Percentiles rank a stretch among this genome's conserved stretches.
phyloP scores from a whole-genome alignment of 2,113 vertebrate species.

The Pristiophorus japonicus region DNA sequence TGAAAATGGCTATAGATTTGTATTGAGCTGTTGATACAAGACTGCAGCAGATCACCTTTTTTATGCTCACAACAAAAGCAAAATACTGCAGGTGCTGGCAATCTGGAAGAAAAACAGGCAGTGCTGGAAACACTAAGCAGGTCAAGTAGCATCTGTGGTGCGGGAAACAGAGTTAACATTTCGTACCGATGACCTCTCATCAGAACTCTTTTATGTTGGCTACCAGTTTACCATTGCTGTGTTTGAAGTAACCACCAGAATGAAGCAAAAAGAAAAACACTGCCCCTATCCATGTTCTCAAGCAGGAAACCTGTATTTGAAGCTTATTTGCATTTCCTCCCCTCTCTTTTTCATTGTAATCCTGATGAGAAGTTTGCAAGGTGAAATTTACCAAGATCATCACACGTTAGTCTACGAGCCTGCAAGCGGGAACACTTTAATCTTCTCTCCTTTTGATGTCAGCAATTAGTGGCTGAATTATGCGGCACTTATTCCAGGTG shows the following conservation, averaged over 20 bases:
- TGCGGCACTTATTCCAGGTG: not conserved
- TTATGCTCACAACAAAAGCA: not conserved
- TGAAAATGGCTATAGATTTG: not conserved
- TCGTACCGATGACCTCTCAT: not conserved
- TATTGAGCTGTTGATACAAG: not conserved
- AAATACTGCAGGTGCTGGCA: not conserved
- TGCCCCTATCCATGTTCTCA: not conserved
- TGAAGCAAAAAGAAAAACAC: not conserved
- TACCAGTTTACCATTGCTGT: not conserved
- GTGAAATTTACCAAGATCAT: not conserved
- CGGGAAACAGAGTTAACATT: not conserved
- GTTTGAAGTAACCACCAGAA: not conserved
- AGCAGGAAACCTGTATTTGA: too few relatives aligned
- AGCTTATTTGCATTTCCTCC: not conserved
- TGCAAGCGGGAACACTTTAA: conserved; percentile 12
- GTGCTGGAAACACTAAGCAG: not conserved
- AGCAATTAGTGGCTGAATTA: conserved; percentile 5
- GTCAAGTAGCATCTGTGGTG: not conserved
- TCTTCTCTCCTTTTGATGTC: conserved; percentile 16
- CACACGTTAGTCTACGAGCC: not conserved
- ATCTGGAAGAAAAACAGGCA: not conserved
- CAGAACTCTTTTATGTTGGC: not conserved
- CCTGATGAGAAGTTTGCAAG: not conserved
- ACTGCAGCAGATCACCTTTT: not conserved
- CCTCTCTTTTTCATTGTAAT: not conserved